A percentile compares a stretch with the other conserved stretches of the same genome.
Conservation (phyloP, 2,888 invertebrate genomes). For the Ectemnius continuus region DNA sequence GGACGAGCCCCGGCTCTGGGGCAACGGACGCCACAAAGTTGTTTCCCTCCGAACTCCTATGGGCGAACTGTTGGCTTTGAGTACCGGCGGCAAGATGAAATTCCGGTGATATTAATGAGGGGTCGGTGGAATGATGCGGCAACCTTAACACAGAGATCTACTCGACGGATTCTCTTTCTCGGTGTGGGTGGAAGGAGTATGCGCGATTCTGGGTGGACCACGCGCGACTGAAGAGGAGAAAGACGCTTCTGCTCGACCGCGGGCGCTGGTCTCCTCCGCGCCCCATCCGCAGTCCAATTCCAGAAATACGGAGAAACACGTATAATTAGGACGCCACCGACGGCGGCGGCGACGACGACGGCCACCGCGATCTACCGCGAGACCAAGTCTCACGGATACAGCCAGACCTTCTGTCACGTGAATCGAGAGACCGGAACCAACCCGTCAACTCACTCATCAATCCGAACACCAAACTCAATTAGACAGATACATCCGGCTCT, state of each 20-base stretch:
- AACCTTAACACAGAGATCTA: too few species aligned
- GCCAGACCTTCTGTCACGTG: constrained; percentile 2
- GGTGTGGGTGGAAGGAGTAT: constrained; percentile 28
- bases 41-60: background rate
- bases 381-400: constrained; percentile 9
- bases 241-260: constrained; percentile 60
- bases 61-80: too few species aligned
- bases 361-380: constrained; percentile 49
- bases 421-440: constrained; percentile 13
- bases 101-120: too few species aligned
- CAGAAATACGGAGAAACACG: constrained; percentile 77
- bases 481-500: too few species aligned
- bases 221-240: constrained; percentile 72
- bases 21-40: constrained; percentile 14
- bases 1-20: constrained; percentile 30
- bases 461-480: too few species aligned
- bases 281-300: constrained; percentile 73
- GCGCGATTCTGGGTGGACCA: constrained; percentile 66
- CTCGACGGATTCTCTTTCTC: too few species aligned
- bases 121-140: too few species aligned
- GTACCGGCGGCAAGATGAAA: too few species aligned
- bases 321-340: constrained; percentile 74
- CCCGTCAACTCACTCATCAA: too few species aligned
- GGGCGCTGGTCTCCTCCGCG: constrained; percentile 53
- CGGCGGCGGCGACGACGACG: constrained; percentile 50